Base-by-base conservation (phyloP, 2,888 invertebrate species). In the Agrilus biguttatus region DNA sequence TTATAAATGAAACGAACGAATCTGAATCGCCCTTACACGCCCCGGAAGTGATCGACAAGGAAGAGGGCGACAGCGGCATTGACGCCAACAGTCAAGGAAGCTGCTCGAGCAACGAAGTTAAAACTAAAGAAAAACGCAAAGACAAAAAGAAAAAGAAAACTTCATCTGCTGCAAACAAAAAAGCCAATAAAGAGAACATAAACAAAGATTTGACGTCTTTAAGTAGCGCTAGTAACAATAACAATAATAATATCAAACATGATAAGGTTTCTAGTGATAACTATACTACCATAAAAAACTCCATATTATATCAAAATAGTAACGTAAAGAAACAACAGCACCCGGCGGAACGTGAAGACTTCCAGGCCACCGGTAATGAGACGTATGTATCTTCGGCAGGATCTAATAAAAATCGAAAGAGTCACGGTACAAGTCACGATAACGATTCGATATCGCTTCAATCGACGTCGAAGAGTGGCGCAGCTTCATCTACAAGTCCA, bases 1-100 rank as follows among this genome's bases (percentile, higher is more conserved):
- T 81, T 53, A 71, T 77, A 48, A 40, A 41, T 36, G 61, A 62
- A 45, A 51, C 45, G 5, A 44, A 50, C 10, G 55, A 54, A 40
- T 51, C 54, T 14, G 57, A 62, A 47, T 60, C 65, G 33, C 59
- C 64, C n/a, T 58, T 62, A 39, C 55, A 65, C 42, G 61, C 57
- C 43, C 56, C 55, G 33, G 63, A 61, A 50, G 48, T 54, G n/a
- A 58, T 58, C 21, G 79, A 80, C 54, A 80, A 83, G 57, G 89
- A 90, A 62, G 89, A 89, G 63, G 87, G 86, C 21, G 87, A 88
- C 66, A 88, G 87, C 53, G 90, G 90, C 49, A 88, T 90, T 54
- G 90, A 90, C 64, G 84, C 84, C 46, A 85, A 85, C 65, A 84
- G 83, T 54, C 88, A 89, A 71, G 89, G 88, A 38, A 88, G 88